Conservation (phyloP, 2,888 invertebrate genomes). For the Anodontia alba region DNA sequence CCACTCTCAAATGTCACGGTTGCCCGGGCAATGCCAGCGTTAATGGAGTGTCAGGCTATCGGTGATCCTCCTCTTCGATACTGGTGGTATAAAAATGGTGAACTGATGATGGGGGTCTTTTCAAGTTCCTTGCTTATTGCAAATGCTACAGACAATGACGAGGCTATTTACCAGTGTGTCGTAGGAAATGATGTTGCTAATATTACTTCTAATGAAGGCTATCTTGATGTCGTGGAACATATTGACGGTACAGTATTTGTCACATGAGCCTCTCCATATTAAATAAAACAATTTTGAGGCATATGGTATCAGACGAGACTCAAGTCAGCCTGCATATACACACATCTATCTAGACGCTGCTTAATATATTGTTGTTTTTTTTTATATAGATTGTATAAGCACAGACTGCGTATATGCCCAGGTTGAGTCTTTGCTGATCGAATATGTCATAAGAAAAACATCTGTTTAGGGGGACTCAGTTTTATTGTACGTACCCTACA, state of each 20-base stretch:
- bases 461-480: no score
- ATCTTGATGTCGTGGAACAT: background rate
- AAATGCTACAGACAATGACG: slow-evolving; percentile 18
- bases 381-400: no score
- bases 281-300: no score
- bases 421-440: no score
- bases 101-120: background rate
- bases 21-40: slow-evolving; percentile 2
- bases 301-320: no score
- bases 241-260: background rate
- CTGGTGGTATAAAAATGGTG: slow-evolving; percentile 40
- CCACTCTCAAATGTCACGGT: slow-evolving; percentile 26
- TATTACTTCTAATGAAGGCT: slow-evolving; percentile 29
- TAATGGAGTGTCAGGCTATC: slow-evolving; percentile 25
- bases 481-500: no score
- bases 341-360: no score
- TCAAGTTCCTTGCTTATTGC: background rate
- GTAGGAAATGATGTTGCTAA: slow-evolving; percentile 53
- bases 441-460: no score
- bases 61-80: slow-evolving; percentile 27
- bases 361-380: no score
- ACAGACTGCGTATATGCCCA: no score
- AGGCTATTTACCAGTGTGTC: slow-evolving; percentile 27
- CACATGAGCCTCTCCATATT: no score
- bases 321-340: no score